Conservation (phyloP, 2,888 invertebrate species). For the Cantharis flavilabris region DNA sequence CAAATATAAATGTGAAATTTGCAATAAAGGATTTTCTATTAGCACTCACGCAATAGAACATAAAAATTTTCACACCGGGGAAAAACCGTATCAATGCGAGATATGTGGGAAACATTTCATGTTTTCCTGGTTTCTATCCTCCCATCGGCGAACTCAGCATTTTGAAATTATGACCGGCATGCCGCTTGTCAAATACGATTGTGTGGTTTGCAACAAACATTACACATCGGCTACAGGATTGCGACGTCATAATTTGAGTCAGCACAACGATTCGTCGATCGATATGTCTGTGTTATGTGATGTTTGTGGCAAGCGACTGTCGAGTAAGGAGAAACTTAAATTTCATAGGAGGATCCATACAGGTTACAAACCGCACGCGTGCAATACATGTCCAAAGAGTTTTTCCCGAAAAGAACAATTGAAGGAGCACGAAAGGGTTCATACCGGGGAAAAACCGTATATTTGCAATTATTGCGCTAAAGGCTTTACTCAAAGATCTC, state of each 20-base stretch:
- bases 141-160: constrained; percentile 57
- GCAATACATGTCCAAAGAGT: constrained; percentile 61
- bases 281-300: constrained; percentile 60
- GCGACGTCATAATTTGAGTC: constrained; percentile 52
- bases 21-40: constrained; percentile 59
- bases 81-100: constrained; percentile 59
- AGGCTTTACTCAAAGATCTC: constrained; percentile 63
- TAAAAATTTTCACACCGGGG: constrained; percentile 60
- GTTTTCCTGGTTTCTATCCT: constrained; percentile 57
- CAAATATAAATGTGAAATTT: constrained; percentile 61
- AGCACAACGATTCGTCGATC: constrained; percentile 54
- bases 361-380: constrained; percentile 54
- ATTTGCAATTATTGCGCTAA: constrained; percentile 50
- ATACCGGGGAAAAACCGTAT: constrained; percentile 58
- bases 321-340: constrained; percentile 58
- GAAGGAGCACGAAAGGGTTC: constrained; percentile 58
- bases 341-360: constrained; percentile 55
- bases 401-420: constrained; percentile 57
- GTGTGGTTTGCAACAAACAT: constrained; percentile 57
- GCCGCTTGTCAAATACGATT: constrained; percentile 51
- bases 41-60: constrained; percentile 59
- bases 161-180: constrained; percentile 53
- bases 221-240: constrained; percentile 51
- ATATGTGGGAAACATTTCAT: constrained; percentile 60
- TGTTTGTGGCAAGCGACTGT: constrained; percentile 61